phyloP scores from a whole-genome alignment of 2,113 vertebrate genomes.

The Phalacrocorax aristotelis region DNA sequence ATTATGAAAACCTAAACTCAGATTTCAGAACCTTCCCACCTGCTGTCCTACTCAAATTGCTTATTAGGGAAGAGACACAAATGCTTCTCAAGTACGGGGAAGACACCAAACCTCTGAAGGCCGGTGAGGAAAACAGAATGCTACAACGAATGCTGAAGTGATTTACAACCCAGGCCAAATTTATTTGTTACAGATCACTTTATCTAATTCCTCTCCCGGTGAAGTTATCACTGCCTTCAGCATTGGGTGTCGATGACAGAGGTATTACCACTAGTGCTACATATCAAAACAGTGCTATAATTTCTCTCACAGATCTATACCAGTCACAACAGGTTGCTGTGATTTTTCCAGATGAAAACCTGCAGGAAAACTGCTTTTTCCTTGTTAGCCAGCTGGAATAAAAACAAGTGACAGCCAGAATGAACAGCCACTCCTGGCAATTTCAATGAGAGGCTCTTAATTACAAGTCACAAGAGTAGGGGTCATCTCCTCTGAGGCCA shows the following conservation, averaged over 20 bases:
- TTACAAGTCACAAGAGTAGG: slow-evolving; percentile 9
- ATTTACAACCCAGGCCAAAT: not conserved
- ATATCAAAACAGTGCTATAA: not conserved
- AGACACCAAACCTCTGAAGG: not conserved
- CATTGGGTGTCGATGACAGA: not conserved
- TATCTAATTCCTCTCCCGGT: not conserved
- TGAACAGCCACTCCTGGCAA: slow-evolving; percentile 2
- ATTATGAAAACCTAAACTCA: not conserved
- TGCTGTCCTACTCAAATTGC: not conserved
- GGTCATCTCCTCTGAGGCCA: slow-evolving; percentile 3
- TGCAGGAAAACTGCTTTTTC: not conserved
- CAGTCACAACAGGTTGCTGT: slow-evolving; percentile 37
- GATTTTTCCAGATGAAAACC: slow-evolving; percentile 42
- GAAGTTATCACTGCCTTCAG: slow-evolving; percentile 1
- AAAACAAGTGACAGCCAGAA: slow-evolving; percentile 13
- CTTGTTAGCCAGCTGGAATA: slow-evolving; percentile 1
- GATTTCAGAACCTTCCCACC: not conserved
- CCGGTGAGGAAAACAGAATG: not conserved
- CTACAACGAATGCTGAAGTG: not conserved
- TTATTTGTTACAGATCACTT: slow-evolving; percentile 10
- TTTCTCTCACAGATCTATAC: slow-evolving; percentile 3
- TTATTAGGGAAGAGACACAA: not conserved
- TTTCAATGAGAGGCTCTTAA: slow-evolving; percentile 21
- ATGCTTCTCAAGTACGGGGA: not conserved
- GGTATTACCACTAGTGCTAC: not conserved